These are phyloP conservation scores for Pangasius sanitwongsei DNA, from an alignment of 2,797 vertebrate species.

Conservation along the genomic window DNA sequence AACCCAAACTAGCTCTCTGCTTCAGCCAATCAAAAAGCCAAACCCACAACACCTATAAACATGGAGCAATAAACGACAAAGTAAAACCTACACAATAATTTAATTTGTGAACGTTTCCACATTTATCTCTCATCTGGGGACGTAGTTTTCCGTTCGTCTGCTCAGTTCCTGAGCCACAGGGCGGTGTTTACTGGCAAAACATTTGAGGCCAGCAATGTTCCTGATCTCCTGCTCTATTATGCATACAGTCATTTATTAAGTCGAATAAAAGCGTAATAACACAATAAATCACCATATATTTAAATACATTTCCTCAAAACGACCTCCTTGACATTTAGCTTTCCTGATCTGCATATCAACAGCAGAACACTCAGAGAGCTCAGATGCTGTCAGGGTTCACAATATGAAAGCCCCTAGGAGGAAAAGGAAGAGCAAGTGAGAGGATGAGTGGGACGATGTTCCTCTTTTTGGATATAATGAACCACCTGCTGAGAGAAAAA, in stretches of 20 bases:
- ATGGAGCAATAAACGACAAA: slow-evolving; percentile 1
- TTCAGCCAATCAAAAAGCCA: neutral
- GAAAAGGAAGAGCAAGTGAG: slow-evolving; percentile 20
- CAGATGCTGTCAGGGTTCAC: slow-evolving; percentile 26
- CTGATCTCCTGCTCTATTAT: slow-evolving; percentile 27
- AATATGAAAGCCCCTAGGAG: slow-evolving; percentile 26
- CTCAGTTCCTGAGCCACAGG: neutral
- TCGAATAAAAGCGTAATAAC: slow-evolving; percentile 8
- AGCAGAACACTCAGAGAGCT: slow-evolving; percentile 7
- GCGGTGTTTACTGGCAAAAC: neutral
- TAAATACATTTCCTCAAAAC: slow-evolving; percentile 34
- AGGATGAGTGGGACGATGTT: slow-evolving; percentile 9
- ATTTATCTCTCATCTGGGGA: neutral
- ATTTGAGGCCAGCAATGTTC: neutral
- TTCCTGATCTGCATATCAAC: slow-evolving; percentile 42
- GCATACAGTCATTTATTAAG: slow-evolving; percentile 36
- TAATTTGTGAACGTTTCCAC: neutral
- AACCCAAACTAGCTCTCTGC: slow-evolving; percentile 5
- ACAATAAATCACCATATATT: slow-evolving; percentile 34
- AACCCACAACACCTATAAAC: neutral
- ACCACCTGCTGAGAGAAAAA: slow-evolving; percentile 41
- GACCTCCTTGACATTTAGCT: slow-evolving; percentile 45
- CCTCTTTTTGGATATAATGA: slow-evolving; percentile 30
- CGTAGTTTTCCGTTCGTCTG: neutral
- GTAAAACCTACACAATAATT: neutral